These are phyloP conservation scores for Boleophthalmus pectinirostris DNA, from an alignment of 2,113 vertebrate genomes.

Conservation along the genomic window DNA sequence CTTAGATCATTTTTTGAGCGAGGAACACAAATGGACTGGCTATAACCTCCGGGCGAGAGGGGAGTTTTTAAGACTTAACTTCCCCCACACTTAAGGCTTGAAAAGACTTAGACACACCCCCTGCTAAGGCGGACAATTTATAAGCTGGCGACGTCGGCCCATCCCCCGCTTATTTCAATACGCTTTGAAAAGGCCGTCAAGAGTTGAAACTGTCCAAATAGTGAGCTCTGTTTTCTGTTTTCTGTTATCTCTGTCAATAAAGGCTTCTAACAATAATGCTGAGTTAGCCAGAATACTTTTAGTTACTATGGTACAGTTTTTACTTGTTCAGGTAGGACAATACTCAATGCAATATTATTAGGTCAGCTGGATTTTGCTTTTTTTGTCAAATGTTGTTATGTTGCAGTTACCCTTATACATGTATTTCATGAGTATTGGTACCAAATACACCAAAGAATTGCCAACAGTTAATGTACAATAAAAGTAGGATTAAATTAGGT, in stretches of 20 bases:
- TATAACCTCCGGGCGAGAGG: conserved; percentile 36
- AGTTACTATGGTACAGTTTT: too few species aligned
- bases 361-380: too few species aligned
- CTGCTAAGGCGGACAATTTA: conserved; percentile 62
- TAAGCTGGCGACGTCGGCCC: conserved; percentile 61
- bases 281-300: not conserved
- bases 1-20: conserved; percentile 34
- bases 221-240: not conserved
- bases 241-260: not conserved
- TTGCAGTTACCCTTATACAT: not conserved
- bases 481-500: not conserved
- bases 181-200: not conserved
- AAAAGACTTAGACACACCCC: conserved; percentile 58
- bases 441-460: not conserved
- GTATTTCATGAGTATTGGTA: not conserved
- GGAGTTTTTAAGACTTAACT: conserved; percentile 45
- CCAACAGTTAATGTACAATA: too few species aligned
- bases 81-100: conserved; percentile 41
- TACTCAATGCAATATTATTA: too few species aligned
- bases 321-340: too few species aligned
- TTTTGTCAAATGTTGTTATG: too few species aligned
- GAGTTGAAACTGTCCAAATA: not conserved
- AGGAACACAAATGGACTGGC: conserved; percentile 36
- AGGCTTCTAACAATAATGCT: not conserved
- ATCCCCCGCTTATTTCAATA: conserved; percentile 56